Evolutionary conservation across 1,140 invertebrate species (phyloP), one percentile per base, ranked within the genome.

Genomic region (Helicoverpa zea): DNA sequence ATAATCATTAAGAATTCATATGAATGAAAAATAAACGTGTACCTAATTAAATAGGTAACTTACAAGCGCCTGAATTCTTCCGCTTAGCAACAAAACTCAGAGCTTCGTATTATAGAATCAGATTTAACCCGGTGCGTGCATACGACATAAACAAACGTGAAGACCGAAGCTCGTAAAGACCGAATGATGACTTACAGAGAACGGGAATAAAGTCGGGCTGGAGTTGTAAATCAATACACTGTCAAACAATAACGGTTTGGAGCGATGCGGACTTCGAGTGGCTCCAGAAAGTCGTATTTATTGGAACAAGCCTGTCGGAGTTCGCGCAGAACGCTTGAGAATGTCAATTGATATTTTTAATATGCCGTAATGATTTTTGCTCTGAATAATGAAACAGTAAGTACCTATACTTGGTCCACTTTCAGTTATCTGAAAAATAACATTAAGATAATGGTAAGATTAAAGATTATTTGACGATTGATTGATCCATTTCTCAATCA

Each of bases 161-260:
- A 23, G 23, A 23, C 23, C 23, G 23, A 23, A 23, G 64, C 80
- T 29, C 90, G 89, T 91, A 92, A 90, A 91, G 87, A 88, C 47
- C 82, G 81, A 83, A 88, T 88, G 89, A 91, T 89, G 87, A 91
- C 86, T 89, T 90, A 88, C 90, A 83, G 87, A 84, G 89, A 90
- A 90, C 86, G 86, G 88, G 86, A 90, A 91, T 90, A 90, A 91
- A 91, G 88, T 83, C 87, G 84, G 81, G 82, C 83, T 88, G 78
- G 79, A 84, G 81, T 84, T 85, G 86, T 90, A 90, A 91, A 90
- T 91, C 90, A 91, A 90, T 89, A 84, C 73, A 83, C 86, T 89
- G 85, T 89, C 87, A 87, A 89, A 90, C 89, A 90, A 89, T 87
- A 87, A 86, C 74, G 56, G 61, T 18, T 68, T 59, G 49, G 81